Conservation (phyloP, 2,113 vertebrate species). For the Ramphastos sulfuratus region DNA sequence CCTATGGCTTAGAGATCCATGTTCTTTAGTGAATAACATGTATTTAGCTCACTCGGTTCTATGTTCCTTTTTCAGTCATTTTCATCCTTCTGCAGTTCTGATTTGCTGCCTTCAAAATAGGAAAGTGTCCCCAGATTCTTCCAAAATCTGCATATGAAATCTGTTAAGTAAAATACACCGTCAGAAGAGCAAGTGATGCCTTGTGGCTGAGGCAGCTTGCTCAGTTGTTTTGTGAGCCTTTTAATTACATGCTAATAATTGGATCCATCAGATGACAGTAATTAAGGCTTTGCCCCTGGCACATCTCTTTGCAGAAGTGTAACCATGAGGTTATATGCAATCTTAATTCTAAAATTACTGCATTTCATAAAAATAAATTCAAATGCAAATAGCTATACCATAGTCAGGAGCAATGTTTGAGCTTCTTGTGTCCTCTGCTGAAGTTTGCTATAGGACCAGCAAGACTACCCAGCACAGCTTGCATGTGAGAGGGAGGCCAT, state of each 20-base stretch:
- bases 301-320: background rate
- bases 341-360: background rate
- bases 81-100: background rate
- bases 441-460: accelerated
- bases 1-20: background rate
- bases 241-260: background rate
- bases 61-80: background rate
- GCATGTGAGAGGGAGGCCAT: accelerated
- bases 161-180: background rate
- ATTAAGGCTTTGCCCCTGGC: background rate
- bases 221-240: background rate
- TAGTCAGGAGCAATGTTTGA: background rate
- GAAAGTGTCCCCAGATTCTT: background rate
- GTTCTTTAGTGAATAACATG: background rate
- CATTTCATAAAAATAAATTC: background rate
- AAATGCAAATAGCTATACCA: background rate
- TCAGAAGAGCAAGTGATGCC: background rate
- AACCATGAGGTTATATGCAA: background rate
- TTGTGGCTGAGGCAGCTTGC: background rate
- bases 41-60: background rate
- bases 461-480: background rate
- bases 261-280: background rate
- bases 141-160: background rate
- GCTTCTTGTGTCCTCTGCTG: background rate
- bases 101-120: background rate